Percentiles rank a stretch among this genome's conserved stretches.
phyloP scores from a whole-genome alignment of 2,113 vertebrate genomes.

The Protobothrops mucrosquamatus region DNA sequence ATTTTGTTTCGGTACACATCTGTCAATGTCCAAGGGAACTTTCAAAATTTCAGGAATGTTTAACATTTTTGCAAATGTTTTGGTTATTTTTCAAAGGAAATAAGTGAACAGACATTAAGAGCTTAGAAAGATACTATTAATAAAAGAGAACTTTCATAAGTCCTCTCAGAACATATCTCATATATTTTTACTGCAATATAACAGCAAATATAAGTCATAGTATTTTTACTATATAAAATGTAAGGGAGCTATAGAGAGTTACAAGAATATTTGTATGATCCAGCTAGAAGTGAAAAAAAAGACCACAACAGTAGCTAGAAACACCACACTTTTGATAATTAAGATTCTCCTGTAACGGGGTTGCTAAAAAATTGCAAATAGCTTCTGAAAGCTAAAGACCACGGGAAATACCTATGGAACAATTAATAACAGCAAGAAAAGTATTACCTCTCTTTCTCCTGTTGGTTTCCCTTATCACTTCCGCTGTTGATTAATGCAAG shows the following conservation, averaged over 20 bases:
- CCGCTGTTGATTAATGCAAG: constrained; percentile 93
- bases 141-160: not conserved
- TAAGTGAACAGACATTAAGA: not conserved
- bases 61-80: not conserved
- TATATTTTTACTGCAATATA: not conserved
- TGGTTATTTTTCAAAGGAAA: not conserved
- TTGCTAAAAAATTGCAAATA: not conserved
- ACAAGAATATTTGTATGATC: not conserved
- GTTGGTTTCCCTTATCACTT: constrained; percentile 83
- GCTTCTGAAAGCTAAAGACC: not conserved
- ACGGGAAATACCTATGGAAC: not conserved
- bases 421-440: constrained; percentile 10
- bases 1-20: not conserved
- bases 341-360: not conserved
- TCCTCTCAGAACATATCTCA: not conserved
- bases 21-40: not conserved
- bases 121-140: not conserved
- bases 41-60: not conserved
- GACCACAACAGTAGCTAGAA: not conserved
- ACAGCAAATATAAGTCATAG: not conserved
- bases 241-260: not conserved
- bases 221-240: not conserved
- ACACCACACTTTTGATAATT: not conserved
- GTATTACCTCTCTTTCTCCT: constrained; percentile 88
- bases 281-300: not conserved